Conservation (phyloP, 2,113 vertebrate genomes). For the Chiloscyllium plagiosum region DNA sequence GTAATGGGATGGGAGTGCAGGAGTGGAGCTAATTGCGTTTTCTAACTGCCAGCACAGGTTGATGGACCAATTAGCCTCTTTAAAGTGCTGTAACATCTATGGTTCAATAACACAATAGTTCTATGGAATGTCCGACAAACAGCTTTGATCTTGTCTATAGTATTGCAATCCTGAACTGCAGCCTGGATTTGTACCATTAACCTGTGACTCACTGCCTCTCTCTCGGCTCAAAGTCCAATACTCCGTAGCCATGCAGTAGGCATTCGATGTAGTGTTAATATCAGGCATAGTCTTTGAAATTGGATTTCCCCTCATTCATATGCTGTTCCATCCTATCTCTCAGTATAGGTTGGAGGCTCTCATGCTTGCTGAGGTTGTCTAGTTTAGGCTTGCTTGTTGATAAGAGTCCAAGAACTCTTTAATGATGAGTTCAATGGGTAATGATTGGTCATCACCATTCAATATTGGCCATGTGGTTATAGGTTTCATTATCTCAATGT, state of each 20-base stretch:
- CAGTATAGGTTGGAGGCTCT: not conserved
- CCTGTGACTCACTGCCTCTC: not conserved
- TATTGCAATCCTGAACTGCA: not conserved
- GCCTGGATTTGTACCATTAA: not conserved
- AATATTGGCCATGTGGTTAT: not conserved
- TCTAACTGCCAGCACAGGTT: not conserved
- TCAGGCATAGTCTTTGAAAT: not conserved
- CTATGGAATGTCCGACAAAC: not conserved
- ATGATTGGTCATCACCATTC: not conserved
- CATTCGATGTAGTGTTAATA: not conserved
- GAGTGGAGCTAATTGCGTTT: not conserved
- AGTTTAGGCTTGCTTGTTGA: not conserved
- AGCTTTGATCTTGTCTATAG: not conserved
- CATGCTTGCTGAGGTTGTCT: not conserved
- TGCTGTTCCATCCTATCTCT: not conserved
- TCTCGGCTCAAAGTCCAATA: not conserved
- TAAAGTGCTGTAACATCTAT: not conserved
- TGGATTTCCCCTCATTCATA: not conserved
- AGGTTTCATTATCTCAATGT: not conserved
- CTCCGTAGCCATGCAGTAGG: not conserved
- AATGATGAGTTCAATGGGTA: not conserved
- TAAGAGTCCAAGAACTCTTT: not conserved
- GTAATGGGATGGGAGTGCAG: not conserved
- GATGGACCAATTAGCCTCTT: not conserved
- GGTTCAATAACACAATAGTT: not conserved